Percentiles rank a stretch among this genome's conserved stretches.
Conservation (phyloP, 2,113 vertebrate genomes). For the Calyptomena viridis region DNA sequence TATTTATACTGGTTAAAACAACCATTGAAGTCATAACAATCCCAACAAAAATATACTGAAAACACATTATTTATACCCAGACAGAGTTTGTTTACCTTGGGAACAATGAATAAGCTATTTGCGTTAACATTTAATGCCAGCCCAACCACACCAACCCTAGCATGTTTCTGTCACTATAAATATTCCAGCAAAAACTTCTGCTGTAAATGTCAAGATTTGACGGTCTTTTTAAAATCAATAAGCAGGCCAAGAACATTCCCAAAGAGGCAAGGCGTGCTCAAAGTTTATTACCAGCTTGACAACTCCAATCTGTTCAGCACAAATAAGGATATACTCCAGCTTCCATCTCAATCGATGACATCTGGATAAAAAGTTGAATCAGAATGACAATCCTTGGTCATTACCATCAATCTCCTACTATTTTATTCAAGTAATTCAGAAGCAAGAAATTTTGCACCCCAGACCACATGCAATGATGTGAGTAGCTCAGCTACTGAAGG, state of each 20-base stretch:
- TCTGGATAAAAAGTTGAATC: neutral
- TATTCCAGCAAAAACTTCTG: neutral
- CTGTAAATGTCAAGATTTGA: neutral
- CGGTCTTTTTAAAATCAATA: neutral
- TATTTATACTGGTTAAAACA: neutral
- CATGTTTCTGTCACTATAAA: neutral
- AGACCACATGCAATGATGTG: neutral
- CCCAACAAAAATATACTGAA: neutral
- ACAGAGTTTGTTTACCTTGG: neutral
- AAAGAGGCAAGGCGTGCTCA: neutral
- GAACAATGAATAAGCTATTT: neutral
- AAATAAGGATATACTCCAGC: neutral
- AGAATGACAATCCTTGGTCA: neutral
- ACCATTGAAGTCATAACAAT: neutral
- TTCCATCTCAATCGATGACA: neutral
- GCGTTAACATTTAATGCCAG: neutral
- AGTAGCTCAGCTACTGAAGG: neutral
- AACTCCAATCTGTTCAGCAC: neutral
- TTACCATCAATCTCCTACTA: neutral
- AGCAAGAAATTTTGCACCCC: neutral
- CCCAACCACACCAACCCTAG: neutral
- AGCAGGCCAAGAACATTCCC: neutral
- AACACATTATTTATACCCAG: neutral
- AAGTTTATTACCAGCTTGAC: neutral
- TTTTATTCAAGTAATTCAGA: neutral